Percentiles rank a stretch among this genome's conserved stretches.
Conservation (phyloP, 2,888 invertebrate genomes). For the Tipula vernalis region DNA sequence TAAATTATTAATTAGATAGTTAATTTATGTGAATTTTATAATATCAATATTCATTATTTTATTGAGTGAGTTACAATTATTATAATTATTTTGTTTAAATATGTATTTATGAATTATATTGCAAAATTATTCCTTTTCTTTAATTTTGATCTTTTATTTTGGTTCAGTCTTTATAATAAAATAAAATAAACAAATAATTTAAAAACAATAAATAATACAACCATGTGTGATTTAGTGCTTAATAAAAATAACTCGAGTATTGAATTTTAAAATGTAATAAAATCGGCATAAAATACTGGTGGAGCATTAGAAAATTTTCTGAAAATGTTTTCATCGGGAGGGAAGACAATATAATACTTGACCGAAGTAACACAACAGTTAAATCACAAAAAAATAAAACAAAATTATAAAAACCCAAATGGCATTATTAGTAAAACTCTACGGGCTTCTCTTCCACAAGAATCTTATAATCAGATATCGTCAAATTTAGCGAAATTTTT, state of each 20-base stretch:
- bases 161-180: background rate
- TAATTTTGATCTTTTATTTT: background rate
- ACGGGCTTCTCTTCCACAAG: background rate
- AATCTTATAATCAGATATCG: constrained; percentile 30
- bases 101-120: background rate
- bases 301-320: background rate
- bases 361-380: background rate
- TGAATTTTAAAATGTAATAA: background rate
- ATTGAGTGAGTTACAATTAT: background rate
- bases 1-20: background rate
- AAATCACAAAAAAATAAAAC: background rate
- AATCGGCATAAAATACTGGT: background rate
- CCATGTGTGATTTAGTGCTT: background rate
- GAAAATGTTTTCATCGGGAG: background rate
- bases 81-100: background rate
- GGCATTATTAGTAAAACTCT: background rate
- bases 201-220: background rate
- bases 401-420: background rate
- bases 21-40: background rate
- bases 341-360: background rate
- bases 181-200: background rate
- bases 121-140: background rate
- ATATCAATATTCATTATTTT: background rate
- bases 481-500: constrained; percentile 37
- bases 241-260: background rate